A percentile compares a stretch with the other conserved stretches of the same genome.
Conservation (phyloP, 2,888 invertebrate genomes). For the Amaurobius ferox region DNA sequence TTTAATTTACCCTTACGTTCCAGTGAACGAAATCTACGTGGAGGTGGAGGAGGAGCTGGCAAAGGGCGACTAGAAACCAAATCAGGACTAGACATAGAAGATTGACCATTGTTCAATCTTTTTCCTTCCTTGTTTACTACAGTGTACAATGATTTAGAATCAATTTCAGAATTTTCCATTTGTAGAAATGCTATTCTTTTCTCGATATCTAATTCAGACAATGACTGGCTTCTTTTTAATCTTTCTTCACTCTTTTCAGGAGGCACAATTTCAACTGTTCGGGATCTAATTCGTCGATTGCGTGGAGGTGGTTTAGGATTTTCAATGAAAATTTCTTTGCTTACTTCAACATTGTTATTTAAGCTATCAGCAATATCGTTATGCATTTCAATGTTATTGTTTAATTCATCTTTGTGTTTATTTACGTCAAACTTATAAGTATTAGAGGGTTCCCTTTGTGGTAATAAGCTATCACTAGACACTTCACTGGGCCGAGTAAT, state of each 20-base stretch:
- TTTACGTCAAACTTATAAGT: neutral
- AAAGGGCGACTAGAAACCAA: slow-evolving; percentile 59
- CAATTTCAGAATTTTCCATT: neutral
- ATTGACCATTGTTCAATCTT: neutral
- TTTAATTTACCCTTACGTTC: slow-evolving; percentile 41
- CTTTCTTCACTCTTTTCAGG: slow-evolving; percentile 34
- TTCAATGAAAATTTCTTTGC: neutral
- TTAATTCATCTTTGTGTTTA: neutral
- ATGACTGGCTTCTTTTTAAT: slow-evolving; percentile 69
- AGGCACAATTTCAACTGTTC: slow-evolving; percentile 65
- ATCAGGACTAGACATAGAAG: slow-evolving; percentile 25
- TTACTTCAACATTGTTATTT: neutral
- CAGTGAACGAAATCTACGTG: slow-evolving; percentile 53
- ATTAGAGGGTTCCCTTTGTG: too few species aligned
- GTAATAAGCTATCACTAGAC: too few species aligned
- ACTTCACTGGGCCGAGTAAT: too few species aligned
- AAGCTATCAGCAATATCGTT: neutral
- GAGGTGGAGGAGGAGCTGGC: slow-evolving; percentile 71
- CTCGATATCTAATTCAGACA: slow-evolving; percentile 71
- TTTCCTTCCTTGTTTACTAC: slow-evolving; percentile 59
- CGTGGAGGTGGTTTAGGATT: slow-evolving; percentile 59
- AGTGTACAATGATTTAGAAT: slow-evolving; percentile 64
- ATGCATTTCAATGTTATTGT: neutral
- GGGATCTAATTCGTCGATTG: slow-evolving; percentile 54
- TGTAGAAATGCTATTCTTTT: slow-evolving; percentile 63